These are phyloP conservation scores for Latrodectus elegans DNA, from an alignment of 2,888 invertebrate genomes.

Conservation along the genomic window DNA sequence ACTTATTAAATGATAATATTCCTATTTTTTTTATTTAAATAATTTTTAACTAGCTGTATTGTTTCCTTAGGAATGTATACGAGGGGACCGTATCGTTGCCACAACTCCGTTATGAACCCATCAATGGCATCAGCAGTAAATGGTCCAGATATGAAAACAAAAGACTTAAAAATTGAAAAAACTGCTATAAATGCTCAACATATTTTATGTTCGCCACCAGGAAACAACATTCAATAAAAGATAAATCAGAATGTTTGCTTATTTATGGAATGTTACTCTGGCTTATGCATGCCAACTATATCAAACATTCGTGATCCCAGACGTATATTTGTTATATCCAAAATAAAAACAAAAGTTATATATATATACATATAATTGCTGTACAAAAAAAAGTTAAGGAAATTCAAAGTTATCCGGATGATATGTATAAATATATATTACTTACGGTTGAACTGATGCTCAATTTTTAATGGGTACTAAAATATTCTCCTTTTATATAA, in stretches of 20 bases:
- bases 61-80: constrained; percentile 49
- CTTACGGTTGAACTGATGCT: constrained; percentile 14
- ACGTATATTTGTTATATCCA: constrained; percentile 27
- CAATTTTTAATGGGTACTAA: constrained; percentile 40
- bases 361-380: constrained; percentile 28
- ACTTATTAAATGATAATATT: neutral
- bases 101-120: constrained; percentile 60
- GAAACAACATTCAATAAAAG: neutral
- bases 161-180: neutral
- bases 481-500: neutral
- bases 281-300: constrained; percentile 22
- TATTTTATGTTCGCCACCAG: constrained; percentile 21
- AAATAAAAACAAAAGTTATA: constrained; percentile 7
- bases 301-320: constrained; percentile 27
- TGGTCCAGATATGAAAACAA: constrained; percentile 33
- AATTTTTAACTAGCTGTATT: neutral
- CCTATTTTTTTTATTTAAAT: neutral
- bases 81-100: constrained; percentile 57
- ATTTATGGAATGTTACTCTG: neutral
- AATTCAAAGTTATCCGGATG: constrained; percentile 47
- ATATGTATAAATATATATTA: constrained; percentile 27
- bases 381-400: constrained; percentile 20
- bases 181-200: constrained; percentile 51
- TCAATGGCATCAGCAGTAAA: constrained; percentile 10
- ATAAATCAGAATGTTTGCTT: neutral